phyloP scores from a whole-genome alignment of 2,113 vertebrate species.

The Bettongia penicillata region DNA sequence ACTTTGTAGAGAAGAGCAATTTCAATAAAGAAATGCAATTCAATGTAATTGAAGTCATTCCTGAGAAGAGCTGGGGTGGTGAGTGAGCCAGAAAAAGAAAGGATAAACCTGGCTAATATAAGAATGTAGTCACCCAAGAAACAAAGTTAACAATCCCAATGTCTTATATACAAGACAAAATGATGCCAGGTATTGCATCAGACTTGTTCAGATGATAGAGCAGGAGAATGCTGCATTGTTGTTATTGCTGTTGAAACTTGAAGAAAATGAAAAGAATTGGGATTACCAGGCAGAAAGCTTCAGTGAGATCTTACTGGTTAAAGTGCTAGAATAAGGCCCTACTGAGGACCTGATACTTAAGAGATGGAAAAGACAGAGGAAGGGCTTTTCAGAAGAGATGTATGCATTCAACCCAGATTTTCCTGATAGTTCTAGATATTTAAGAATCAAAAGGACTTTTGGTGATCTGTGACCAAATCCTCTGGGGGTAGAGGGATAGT shows the following conservation, averaged over 20 bases:
- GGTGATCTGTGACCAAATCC: not conserved
- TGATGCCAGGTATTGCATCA: not conserved
- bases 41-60: not conserved
- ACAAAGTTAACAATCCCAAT: not conserved
- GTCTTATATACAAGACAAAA: not conserved
- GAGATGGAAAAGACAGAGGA: rapidly evolving
- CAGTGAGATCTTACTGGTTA: not conserved
- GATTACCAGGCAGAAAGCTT: not conserved
- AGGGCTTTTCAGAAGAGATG: not conserved
- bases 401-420: not conserved
- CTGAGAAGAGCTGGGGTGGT: not conserved
- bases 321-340: constrained; percentile 5
- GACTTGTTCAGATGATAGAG: not conserved
- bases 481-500: not conserved
- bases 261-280: constrained; percentile 15
- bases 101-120: not conserved
- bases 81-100: not conserved
- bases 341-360: not conserved
- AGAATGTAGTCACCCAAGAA: not conserved
- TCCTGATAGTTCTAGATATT: not conserved
- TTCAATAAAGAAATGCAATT: not conserved
- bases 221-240: not conserved
- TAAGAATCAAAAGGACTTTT: not conserved
- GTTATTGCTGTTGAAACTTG: not conserved
- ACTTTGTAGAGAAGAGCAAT: not conserved